These are phyloP conservation scores for Lepidurus arcticus DNA, from an alignment of 1,140 invertebrate species.

Conservation along the genomic window DNA sequence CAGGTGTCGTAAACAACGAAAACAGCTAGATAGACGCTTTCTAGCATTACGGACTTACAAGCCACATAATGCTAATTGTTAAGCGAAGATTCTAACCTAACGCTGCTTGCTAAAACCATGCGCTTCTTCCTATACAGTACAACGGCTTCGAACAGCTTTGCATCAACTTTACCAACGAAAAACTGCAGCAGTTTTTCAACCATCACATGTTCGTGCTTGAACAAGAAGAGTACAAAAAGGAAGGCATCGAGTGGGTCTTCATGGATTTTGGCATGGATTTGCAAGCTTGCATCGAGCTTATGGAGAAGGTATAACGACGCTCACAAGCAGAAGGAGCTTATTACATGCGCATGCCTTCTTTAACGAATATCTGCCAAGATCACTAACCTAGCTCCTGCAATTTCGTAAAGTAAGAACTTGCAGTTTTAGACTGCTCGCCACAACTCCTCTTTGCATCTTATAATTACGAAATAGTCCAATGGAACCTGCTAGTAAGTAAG, in stretches of 20 bases:
- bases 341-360: constrained; percentile 47
- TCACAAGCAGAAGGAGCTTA: not conserved
- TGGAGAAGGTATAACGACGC: constrained; percentile 82
- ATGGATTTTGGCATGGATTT: constrained; percentile 93
- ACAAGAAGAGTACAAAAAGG: constrained; percentile 57
- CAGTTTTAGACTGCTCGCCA: not conserved
- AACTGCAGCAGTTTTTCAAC: constrained; percentile 99
- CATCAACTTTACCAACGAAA: constrained; percentile 99
- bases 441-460: not conserved
- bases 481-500: not conserved
- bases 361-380: constrained; percentile 58
- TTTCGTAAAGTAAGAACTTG: constrained; percentile 35
- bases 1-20: not conserved
- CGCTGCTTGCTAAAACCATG: not conserved
- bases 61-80: not conserved
- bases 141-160: constrained; percentile 99
- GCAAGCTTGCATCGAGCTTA: constrained; percentile 95
- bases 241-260: constrained; percentile 49
- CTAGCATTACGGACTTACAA: not conserved
- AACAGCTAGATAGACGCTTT: not conserved
- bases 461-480: no score
- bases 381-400: constrained; percentile 53
- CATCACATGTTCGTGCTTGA: constrained; percentile 99
- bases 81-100: not conserved
- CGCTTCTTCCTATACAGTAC: constrained; percentile 58